phyloP scores from a whole-genome alignment of 2,797 vertebrate species.

The Coreius guichenoti region DNA sequence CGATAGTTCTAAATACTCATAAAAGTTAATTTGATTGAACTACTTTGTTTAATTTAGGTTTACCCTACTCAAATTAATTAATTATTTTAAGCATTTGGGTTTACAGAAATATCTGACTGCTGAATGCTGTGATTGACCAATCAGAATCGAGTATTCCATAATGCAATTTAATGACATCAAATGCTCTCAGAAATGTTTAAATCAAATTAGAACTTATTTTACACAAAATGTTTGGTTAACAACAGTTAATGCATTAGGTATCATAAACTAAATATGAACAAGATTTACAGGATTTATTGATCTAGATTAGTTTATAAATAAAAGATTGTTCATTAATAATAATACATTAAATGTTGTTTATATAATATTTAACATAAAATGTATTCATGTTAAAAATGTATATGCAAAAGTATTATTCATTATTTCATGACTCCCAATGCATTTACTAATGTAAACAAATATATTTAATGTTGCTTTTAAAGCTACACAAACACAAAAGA shows the following conservation, averaged over 20 bases:
- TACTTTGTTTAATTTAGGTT: no score
- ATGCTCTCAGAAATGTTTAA: background rate
- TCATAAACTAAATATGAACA: background rate
- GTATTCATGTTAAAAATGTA: background rate
- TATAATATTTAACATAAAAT: no score
- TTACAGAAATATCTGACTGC: background rate
- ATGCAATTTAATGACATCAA: background rate
- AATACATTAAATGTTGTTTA: background rate
- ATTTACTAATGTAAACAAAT: background rate
- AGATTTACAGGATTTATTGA: background rate
- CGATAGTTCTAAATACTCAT: no score
- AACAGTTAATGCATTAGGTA: background rate
- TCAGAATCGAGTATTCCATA: background rate
- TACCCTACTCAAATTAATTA: no score
- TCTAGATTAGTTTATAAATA: background rate
- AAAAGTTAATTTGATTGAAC: no score
- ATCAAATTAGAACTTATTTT: background rate
- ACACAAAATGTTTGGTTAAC: background rate
- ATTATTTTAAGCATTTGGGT: no score
- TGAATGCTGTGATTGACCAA: background rate
- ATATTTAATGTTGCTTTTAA: background rate
- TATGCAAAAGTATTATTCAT: background rate
- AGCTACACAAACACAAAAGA: background rate
- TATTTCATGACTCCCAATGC: background rate
- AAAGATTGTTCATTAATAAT: background rate